These are phyloP conservation scores for Noctuana brunneofusca DNA, from an alignment of 2,888 invertebrate species.

Conservation along the genomic window DNA sequence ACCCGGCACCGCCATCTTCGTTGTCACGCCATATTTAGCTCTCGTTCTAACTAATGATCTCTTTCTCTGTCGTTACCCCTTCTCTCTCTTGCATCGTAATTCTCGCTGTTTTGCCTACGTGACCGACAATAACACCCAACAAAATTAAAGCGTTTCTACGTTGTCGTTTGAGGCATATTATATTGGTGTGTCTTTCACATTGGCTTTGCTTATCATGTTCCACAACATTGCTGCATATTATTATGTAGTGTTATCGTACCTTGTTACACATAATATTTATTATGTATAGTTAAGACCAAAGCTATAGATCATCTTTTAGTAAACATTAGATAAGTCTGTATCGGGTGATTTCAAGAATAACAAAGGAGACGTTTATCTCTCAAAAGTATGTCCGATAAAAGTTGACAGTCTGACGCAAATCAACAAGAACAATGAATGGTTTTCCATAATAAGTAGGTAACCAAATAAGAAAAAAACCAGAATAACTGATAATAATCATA, in stretches of 20 bases:
- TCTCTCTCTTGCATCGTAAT: constrained; percentile 50
- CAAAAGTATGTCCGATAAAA: constrained; percentile 34
- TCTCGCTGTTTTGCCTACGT: constrained; percentile 72
- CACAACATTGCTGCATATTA: constrained; percentile 8
- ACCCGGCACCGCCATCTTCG: constrained; percentile 77
- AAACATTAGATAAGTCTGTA: constrained; percentile 29
- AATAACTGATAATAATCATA: too few relatives aligned
- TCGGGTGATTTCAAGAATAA: constrained; percentile 30
- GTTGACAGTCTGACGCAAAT: neutral
- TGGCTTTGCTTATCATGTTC: constrained; percentile 15
- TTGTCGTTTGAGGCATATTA: constrained; percentile 36
- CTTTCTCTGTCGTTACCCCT: constrained; percentile 42
- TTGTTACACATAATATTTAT: neutral
- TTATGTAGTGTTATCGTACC: neutral
- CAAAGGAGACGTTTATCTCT: constrained; percentile 20
- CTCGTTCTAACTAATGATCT: constrained; percentile 50
- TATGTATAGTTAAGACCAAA: neutral
- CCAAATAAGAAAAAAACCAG: too few relatives aligned
- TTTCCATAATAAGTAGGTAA: neutral
- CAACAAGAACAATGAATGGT: neutral
- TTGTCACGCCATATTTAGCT: constrained; percentile 76
- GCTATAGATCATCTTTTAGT: constrained; percentile 37
- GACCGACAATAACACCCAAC: constrained; percentile 75
- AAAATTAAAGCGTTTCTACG: constrained; percentile 49
- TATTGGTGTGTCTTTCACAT: constrained; percentile 8